Base-by-base conservation (phyloP, 2,888 invertebrate species). In the Sphaerophoria taeniata region DNA sequence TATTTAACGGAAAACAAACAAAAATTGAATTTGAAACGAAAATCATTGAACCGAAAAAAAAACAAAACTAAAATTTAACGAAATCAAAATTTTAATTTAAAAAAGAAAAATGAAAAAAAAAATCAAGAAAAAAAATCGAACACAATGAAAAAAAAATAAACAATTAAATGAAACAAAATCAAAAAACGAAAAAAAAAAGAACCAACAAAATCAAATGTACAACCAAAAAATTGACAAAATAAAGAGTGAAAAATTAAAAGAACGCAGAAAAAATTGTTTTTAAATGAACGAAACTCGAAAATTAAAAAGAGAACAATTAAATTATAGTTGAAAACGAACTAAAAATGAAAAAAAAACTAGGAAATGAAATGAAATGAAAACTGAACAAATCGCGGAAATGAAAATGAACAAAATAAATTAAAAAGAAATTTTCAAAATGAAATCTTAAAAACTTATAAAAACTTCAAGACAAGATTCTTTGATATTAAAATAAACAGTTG, bases 161-260 rank as follows among this genome's bases (percentile, higher is more conserved):
- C 24, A 24, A 24, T 24, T 24, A 24, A 12, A 53, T 31, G 7
- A 36, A 24, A 4, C 11, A 9, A 67, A n/a, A 51, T 24, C 14
- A 34, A 16, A 49, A 51, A 31, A n/a, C n/a, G n/a, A 11, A 61
- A 49, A 58, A 34, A 45, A 39, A 43, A 31, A 55, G 12, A 39
- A 47, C 24, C 1, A 24, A 2, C 14, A 24, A 39, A 24, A 33
- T 53, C 1, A 53, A 53, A 53, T 53, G 6, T 4, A 53, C 31
- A 2, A 2, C 24, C 24, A 24, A 24, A 24, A 24, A 24, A 24
- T 24, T 24, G 2, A 24, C 24, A 24, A 24, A 24, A 24, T 24
- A 24, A 53, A 11, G 31, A 51, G n/a, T n/a, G n/a, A n/a, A n/a
- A n/a, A n/a, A n/a, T n/a, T n/a, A n/a, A n/a, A n/a, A n/a, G n/a